Evolutionary conservation across 2,797 vertebrate species (phyloP).

Genomic region (Micropoecilia bifurca): DNA sequence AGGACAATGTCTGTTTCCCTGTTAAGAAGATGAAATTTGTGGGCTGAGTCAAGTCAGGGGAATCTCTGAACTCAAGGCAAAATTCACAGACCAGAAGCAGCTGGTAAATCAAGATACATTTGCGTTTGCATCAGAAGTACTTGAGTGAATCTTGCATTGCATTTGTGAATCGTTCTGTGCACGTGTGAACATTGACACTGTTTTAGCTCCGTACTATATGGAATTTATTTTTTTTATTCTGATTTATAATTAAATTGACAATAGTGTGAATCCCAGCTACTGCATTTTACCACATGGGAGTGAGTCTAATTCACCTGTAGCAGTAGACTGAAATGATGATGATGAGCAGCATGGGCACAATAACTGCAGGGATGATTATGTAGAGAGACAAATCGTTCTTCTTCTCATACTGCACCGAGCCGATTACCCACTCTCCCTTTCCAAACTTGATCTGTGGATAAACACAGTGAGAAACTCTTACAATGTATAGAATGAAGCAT

Average conservation of each 20-base stretch:
- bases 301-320: slow-evolving; percentile 87
- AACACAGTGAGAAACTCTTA: slow-evolving; percentile 28
- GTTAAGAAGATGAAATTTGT: too few relatives aligned
- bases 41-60: too few relatives aligned
- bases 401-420: slow-evolving; percentile 89
- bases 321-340: slow-evolving; percentile 91
- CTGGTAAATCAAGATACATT: too few relatives aligned
- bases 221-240: neutral
- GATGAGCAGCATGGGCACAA: slow-evolving; percentile 93
- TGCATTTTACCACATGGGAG: neutral
- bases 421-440: slow-evolving; percentile 91
- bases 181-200: too few relatives aligned
- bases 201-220: neutral
- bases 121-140: too few relatives aligned
- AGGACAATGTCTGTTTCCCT: too few relatives aligned
- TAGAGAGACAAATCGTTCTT: slow-evolving; percentile 86
- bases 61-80: too few relatives aligned
- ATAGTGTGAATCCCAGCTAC: neutral
- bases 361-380: slow-evolving; percentile 93
- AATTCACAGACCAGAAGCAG: too few relatives aligned
- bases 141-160: too few relatives aligned
- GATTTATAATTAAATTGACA: neutral
- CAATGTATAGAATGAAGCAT: slow-evolving; percentile 25
- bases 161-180: too few relatives aligned
- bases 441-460: slow-evolving; percentile 92